Percentiles rank a stretch among this genome's conserved stretches.
phyloP scores from a whole-genome alignment of 2,113 vertebrate species.

The Diglossa brunneiventris region DNA sequence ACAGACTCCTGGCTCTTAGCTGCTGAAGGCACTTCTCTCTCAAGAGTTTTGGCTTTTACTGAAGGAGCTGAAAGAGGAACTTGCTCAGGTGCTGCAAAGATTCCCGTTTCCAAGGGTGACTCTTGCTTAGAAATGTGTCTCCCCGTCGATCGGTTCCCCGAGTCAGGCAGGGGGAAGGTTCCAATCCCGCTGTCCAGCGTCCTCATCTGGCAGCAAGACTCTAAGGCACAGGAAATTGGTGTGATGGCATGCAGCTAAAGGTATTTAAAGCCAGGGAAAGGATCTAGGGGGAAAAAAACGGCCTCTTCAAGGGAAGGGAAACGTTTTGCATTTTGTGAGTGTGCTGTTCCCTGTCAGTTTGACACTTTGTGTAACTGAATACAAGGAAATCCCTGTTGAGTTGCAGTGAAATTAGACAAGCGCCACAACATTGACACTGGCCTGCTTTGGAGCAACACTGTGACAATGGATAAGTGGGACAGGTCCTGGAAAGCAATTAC shows the following conservation, averaged over 20 bases:
- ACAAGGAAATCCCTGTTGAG: background rate
- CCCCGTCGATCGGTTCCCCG: constrained; percentile 75
- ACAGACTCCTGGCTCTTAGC: constrained; percentile 59
- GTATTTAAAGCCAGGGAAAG: constrained; percentile 68
- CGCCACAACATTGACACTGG: background rate
- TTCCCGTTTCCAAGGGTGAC: constrained; percentile 59
- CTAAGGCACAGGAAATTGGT: constrained; percentile 73
- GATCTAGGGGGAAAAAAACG: constrained; percentile 10
- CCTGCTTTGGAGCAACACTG: background rate
- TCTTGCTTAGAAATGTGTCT: constrained; percentile 79
- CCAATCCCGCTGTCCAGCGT: constrained; percentile 95
- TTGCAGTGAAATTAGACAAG: background rate
- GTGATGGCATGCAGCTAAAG: background rate
- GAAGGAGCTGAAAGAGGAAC: constrained; percentile 49
- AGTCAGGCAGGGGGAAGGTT: constrained; percentile 89
- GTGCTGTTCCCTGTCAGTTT: background rate
- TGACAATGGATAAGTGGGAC: background rate
- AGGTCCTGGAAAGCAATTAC: background rate
- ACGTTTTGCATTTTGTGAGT: background rate
- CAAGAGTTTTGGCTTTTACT: constrained; percentile 77
- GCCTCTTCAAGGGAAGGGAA: constrained; percentile 15
- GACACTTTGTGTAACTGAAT: background rate
- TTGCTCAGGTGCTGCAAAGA: constrained; percentile 43
- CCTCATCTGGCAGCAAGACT: constrained; percentile 90
- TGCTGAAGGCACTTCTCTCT: constrained; percentile 84